phyloP scores from a whole-genome alignment of 2,797 vertebrate species.

The Gallinago solitaria region DNA sequence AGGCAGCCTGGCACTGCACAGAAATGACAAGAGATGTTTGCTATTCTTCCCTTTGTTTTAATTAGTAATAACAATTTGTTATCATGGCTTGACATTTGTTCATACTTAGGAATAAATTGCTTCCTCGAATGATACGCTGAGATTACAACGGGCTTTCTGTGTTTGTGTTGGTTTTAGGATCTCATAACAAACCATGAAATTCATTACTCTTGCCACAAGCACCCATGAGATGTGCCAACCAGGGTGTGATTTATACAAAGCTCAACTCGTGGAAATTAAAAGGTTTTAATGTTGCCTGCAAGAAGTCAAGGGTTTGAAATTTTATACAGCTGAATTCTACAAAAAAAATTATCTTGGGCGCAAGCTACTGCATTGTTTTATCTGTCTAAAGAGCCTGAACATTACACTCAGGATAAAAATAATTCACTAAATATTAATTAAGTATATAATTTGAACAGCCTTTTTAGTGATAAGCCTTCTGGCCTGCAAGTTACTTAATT shows the following conservation, averaged over 20 bases:
- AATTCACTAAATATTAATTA: conserved; percentile 69
- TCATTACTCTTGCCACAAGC: conserved; percentile 47
- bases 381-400: conserved; percentile 45
- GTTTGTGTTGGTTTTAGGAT: conserved; percentile 57
- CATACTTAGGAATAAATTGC: conserved; percentile 55
- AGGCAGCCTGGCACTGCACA: neutral
- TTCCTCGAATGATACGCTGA: conserved; percentile 54
- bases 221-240: conserved; percentile 39
- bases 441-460: conserved; percentile 29
- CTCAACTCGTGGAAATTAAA: conserved; percentile 8
- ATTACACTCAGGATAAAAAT: conserved; percentile 60
- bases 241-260: neutral
- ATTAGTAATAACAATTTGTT: conserved; percentile 65
- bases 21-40: conserved; percentile 21
- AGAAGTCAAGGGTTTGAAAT: conserved; percentile 54
- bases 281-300: conserved; percentile 38
- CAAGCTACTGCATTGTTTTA: conserved; percentile 35
- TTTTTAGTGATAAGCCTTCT: conserved; percentile 63
- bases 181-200: conserved; percentile 53
- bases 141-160: conserved; percentile 53
- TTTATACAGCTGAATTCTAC: neutral
- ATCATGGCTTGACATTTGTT: conserved; percentile 50
- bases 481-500: conserved; percentile 24
- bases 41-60: conserved; percentile 56
- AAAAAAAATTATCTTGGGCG: neutral